These are phyloP conservation scores for Orthosia incerta DNA, from an alignment of 2,888 invertebrate genomes.

Conservation along the genomic window DNA sequence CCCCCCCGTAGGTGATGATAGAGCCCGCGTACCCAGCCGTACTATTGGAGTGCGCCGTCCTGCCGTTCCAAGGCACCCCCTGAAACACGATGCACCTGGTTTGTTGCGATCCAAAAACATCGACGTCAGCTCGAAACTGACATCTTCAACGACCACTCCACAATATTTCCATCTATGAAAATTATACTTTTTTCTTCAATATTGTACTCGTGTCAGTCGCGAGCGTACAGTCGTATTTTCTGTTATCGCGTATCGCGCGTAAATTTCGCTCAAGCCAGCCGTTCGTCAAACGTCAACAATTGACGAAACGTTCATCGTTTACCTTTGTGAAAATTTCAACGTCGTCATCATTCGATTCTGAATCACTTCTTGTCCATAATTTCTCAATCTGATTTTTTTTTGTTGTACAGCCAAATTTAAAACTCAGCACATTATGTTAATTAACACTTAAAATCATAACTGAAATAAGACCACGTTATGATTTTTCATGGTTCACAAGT, in stretches of 20 bases:
- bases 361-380: slow-evolving; percentile 53
- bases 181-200: slow-evolving; percentile 65
- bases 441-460: slow-evolving; percentile 37
- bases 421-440: slow-evolving; percentile 31
- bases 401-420: slow-evolving; percentile 19
- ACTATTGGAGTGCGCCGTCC: slow-evolving; percentile 93
- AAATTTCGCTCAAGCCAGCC: slow-evolving; percentile 80
- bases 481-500: slow-evolving; percentile 37
- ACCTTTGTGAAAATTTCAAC: slow-evolving; percentile 65
- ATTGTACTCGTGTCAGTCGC: slow-evolving; percentile 75
- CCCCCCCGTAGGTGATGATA: slow-evolving; percentile 86
- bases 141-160: slow-evolving; percentile 53
- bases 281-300: slow-evolving; percentile 82
- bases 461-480: slow-evolving; percentile 9
- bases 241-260: slow-evolving; percentile 81
- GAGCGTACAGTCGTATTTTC: slow-evolving; percentile 74
- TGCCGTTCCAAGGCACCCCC: slow-evolving; percentile 93
- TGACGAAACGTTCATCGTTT: slow-evolving; percentile 83
- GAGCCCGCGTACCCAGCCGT: slow-evolving; percentile 91
- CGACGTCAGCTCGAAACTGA: slow-evolving; percentile 68
- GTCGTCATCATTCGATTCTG: slow-evolving; percentile 58
- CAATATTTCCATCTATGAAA: slow-evolving; percentile 54
- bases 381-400: slow-evolving; percentile 33
- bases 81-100: slow-evolving; percentile 86
- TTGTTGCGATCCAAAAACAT: slow-evolving; percentile 76